A percentile compares a stretch with the other conserved stretches of the same genome.
Evolutionary conservation across 2,888 invertebrate species (phyloP).

Genomic region (Meganola albula): DNA sequence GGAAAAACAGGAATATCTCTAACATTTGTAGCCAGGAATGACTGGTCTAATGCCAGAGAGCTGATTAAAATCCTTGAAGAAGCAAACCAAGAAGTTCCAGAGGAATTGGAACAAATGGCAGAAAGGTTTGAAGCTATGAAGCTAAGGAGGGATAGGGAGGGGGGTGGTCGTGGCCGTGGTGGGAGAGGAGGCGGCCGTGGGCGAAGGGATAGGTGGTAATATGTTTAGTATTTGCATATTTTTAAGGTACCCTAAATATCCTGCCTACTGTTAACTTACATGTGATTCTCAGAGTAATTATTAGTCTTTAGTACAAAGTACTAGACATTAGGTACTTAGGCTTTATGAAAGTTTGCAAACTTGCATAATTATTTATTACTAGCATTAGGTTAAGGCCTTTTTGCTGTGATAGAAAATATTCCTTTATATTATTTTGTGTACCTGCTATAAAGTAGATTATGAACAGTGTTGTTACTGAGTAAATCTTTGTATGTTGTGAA

Average conservation of each 20-base stretch:
- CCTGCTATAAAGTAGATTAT: conserved; percentile 7
- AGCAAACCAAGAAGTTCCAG: conserved; percentile 89
- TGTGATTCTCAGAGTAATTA: too few relatives aligned
- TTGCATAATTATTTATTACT: conserved; percentile 12
- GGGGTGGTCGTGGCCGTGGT: conserved; percentile 54
- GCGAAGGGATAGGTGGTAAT: conserved; percentile 46
- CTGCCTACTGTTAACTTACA: too few relatives aligned
- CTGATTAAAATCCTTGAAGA: conserved; percentile 92
- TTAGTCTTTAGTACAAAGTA: conserved; percentile 21
- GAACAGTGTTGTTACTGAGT: neutral
- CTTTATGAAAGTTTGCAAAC: neutral
- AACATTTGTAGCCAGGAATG: conserved; percentile 86
- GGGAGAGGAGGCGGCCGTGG: conserved; percentile 47
- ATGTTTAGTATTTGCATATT: too few relatives aligned
- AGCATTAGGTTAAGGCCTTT: conserved; percentile 28
- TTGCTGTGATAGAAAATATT: conserved; percentile 28
- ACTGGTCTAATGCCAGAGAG: conserved; percentile 90
- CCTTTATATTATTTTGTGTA: conserved; percentile 20
- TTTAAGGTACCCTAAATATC: too few relatives aligned
- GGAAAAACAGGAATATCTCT: conserved; percentile 90
- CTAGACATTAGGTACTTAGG: conserved; percentile 12
- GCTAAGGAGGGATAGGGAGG: conserved; percentile 76
- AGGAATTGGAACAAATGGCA: conserved; percentile 86
- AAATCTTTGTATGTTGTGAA: neutral
- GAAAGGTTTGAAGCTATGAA: conserved; percentile 84